Percentiles rank a stretch among this genome's conserved stretches.
phyloP scores from a whole-genome alignment of 2,888 invertebrate species.

The Candidula unifasciata region DNA sequence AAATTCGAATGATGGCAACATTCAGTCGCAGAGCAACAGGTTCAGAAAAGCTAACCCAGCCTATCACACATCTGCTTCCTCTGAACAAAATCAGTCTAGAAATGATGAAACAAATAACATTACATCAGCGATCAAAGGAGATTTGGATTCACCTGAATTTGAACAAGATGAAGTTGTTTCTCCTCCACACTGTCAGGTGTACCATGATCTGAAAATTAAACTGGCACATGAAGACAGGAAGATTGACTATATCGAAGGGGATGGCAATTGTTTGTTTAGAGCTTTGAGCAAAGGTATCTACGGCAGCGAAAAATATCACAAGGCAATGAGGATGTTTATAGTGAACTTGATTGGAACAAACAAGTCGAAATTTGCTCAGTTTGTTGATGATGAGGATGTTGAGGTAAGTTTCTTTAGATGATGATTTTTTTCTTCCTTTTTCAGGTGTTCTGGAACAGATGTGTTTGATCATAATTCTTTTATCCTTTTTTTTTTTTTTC shows the following conservation, averaged over 20 bases:
- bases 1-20: neutral
- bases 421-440: neutral
- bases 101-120: neutral
- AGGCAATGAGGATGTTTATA: conserved; percentile 65
- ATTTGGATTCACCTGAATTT: neutral
- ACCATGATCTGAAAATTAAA: conserved; percentile 54
- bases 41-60: neutral
- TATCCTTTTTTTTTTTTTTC: neutral
- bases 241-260: conserved; percentile 68
- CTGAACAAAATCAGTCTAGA: neutral
- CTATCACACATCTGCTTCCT: neutral
- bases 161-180: neutral
- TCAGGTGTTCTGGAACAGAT: neutral
- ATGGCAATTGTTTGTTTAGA: conserved; percentile 73
- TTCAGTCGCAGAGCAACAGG: neutral
- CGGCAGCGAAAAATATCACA: conserved; percentile 66
- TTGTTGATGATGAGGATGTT: conserved; percentile 61
- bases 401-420: conserved; percentile 43
- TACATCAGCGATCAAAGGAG: neutral
- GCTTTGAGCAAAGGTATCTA: conserved; percentile 71
- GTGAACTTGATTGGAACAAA: conserved; percentile 65
- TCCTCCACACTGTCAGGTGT: conserved; percentile 33
- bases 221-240: conserved; percentile 60
- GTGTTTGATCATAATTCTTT: neutral
- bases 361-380: conserved; percentile 66